These are phyloP conservation scores for Lota lota DNA, from an alignment of 2,113 vertebrate genomes.

Conservation along the genomic window DNA sequence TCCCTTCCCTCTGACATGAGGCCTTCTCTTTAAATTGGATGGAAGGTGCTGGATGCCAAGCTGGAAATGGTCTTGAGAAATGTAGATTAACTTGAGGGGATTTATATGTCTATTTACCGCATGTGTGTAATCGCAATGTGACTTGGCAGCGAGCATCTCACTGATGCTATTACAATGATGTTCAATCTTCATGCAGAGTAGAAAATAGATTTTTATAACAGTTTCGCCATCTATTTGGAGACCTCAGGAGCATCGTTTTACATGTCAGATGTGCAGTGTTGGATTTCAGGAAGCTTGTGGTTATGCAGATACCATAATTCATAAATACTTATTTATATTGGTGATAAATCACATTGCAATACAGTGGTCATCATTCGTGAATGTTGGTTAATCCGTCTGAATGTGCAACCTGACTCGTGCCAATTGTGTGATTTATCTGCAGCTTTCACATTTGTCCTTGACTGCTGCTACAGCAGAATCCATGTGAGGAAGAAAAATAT, in stretches of 20 bases:
- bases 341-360: no score
- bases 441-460: no score
- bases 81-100: constrained; percentile 54
- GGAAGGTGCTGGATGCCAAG: constrained; percentile 51
- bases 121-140: constrained; percentile 45
- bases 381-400: no score
- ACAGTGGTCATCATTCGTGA: no score
- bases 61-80: constrained; percentile 53
- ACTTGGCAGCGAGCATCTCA: constrained; percentile 33
- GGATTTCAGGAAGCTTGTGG: constrained; percentile 8
- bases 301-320: constrained; percentile 23
- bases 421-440: background rate
- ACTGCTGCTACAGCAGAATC: no score
- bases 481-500: no score
- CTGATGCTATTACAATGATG: constrained; percentile 21
- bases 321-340: background rate
- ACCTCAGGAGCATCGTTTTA: constrained; percentile 4
- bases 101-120: constrained; percentile 52
- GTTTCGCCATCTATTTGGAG: constrained; percentile 25
- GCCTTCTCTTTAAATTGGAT: constrained; percentile 60
- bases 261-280: background rate
- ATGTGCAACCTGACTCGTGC: no score
- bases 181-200: constrained; percentile 28
- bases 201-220: constrained; percentile 40
- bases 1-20: constrained; percentile 44